These are phyloP conservation scores for Caenorhabditis afra DNA, from an alignment of 2,888 invertebrate species.

Conservation along the genomic window DNA sequence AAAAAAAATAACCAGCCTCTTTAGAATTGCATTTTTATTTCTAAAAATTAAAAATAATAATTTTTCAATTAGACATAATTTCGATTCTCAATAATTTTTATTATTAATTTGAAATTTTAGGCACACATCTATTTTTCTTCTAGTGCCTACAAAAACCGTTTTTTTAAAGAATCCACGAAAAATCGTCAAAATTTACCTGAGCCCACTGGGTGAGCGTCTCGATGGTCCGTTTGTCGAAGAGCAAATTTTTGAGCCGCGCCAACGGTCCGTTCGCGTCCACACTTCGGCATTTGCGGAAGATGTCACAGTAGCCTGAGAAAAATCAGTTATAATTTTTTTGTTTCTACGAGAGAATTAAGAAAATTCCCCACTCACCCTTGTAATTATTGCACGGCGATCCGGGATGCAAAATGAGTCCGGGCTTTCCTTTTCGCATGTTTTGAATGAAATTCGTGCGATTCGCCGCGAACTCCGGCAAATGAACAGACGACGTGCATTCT, in stretches of 20 bases:
- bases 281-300: conserved; percentile 97
- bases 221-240: conserved; percentile 78
- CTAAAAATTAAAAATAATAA: too few relatives aligned
- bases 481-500: conserved; percentile 78
- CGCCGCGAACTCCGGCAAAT: conserved; percentile 75
- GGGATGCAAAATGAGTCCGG: conserved; percentile 85
- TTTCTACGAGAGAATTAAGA: too few relatives aligned
- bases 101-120: too few relatives aligned
- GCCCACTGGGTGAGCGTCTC: conserved; percentile 76
- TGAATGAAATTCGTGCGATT: conserved; percentile 72
- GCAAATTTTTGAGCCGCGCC: conserved; percentile 88
- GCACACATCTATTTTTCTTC: too few relatives aligned
- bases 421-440: conserved; percentile 70
- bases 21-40: too few relatives aligned
- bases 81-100: too few relatives aligned
- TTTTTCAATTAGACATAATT: too few relatives aligned
- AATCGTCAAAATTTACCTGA: conserved; percentile 9
- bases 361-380: conserved; percentile 81
- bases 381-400: conserved; percentile 99
- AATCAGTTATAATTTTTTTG: too few relatives aligned
- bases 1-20: too few relatives aligned
- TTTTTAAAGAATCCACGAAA: too few relatives aligned
- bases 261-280: conserved; percentile 99
- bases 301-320: conserved; percentile 91
- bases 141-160: not conserved